Base-by-base conservation (phyloP, 2,888 invertebrate species). In the Philereme vetulata region DNA sequence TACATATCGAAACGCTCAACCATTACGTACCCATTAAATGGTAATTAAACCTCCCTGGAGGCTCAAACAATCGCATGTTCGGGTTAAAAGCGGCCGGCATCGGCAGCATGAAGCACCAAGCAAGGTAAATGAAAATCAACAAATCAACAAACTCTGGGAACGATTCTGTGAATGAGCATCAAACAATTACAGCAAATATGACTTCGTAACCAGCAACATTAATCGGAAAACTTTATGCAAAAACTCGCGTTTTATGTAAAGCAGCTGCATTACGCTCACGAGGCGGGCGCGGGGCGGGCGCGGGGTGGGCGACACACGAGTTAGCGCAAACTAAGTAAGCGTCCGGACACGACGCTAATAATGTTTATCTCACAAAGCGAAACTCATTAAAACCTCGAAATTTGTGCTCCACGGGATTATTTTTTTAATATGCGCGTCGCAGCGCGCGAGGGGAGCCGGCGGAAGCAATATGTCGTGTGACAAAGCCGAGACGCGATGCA, bases 351-450 rank as follows among this genome's bases (percentile, higher is more conserved):
- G 65, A 59, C 64, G 63, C 70, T 77, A 77, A 81, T 77, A 74
- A 36, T 78, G 81, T 77, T 78, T 76, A 76, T 74, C 67, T 72
- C 76, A 72, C 76, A 74, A 76, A 79, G 75, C 60, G 66, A 71
- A 78, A 78, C 77, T 81, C 80, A 77, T 83, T 82, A 77, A 76
- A 78, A 77, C 62, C 67, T 68, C 61, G 44, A 66, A 75, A 72
- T 72, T 63, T 21, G 66, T 57, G 58, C 38, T 48, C 32, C 6
- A 38, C 48, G 46, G 56, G 62, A 54, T 53, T 56, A 64, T 61
- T 70, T 65, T 73, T 75, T 76, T 68, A 63, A 67, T 71, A 65
- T 59, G 51, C 45, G 56, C 46, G 62, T 47, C 58, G 62, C 61
- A 59, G 60, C 56, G 59, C 48, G 50, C 33, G 49, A 11, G 40